These are phyloP conservation scores for Patella vulgata DNA, from an alignment of 1,140 invertebrate genomes.

Conservation along the genomic window DNA sequence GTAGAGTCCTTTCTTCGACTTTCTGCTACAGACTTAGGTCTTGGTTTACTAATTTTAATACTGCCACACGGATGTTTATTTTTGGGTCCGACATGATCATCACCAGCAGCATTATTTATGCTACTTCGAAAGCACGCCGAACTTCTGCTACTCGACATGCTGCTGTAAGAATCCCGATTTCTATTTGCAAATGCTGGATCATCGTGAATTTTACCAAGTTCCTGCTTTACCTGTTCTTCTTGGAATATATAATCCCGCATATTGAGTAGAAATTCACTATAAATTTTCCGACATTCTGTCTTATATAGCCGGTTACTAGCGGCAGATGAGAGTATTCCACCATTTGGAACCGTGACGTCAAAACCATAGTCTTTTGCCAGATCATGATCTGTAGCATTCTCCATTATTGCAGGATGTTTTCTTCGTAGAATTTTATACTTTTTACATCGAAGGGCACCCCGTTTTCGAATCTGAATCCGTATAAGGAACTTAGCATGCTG, in stretches of 20 bases:
- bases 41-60: not conserved
- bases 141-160: not conserved
- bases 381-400: too few relatives aligned
- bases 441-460: too few relatives aligned
- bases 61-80: conserved; percentile 6
- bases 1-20: not conserved
- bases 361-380: conserved; percentile 22
- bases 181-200: not conserved
- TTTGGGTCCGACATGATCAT: conserved; percentile 1
- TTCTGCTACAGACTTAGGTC: not conserved
- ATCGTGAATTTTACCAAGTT: conserved; percentile 4
- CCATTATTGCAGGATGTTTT: too few relatives aligned
- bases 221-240: conserved; percentile 19
- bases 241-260: conserved; percentile 28
- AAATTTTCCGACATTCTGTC: conserved; percentile 23
- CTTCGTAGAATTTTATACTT: too few relatives aligned
- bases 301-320: conserved; percentile 25
- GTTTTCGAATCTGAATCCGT: too few relatives aligned
- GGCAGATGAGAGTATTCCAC: conserved; percentile 24
- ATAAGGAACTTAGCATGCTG: too few relatives aligned
- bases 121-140: not conserved
- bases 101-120: not conserved
- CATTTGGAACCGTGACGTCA: conserved; percentile 28
- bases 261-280: conserved; percentile 26
- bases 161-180: not conserved